Evolutionary conservation across 1,140 invertebrate species (phyloP), one percentile per base, ranked within the genome.

Genomic region (Bradynema listronoti): DNA sequence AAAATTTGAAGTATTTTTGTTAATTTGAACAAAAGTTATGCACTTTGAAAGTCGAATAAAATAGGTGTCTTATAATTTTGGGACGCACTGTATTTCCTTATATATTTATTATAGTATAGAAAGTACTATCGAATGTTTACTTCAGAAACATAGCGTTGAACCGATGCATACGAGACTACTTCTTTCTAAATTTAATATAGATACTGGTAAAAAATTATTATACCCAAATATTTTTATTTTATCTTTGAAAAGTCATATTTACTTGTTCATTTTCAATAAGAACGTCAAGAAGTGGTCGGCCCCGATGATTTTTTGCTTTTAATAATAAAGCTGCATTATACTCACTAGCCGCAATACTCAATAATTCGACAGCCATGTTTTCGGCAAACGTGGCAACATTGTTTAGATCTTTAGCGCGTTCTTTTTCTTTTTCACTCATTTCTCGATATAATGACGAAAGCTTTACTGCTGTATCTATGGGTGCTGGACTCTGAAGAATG

Each of bases 261-360:
- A 97, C 97, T 77, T 96, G 92, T 79, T 97, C 91, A 77, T 93
- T 92, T 80, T 99, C 93, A 65, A 98, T 97, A 5, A 98, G 83
- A 0, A 98, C 90, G 78, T 98, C 94, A 36, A 98, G 81, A 80
- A 98, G 93, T 74, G 92, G 90, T 34, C 90, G 86, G 68, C 91
- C 92, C 60, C 89, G 81, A 41, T 89, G 84, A 77, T 95, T 91
- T 50, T 88, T 88, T 47, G 91, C 89, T 39, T 89, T 89, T 27
- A 95, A 81, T 43, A 95, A 87, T 66, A 88, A 84, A 0, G 90
- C 90, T 1, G 92, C 89, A 25, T 90, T 93, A 79, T 94, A 90
- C 0, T 88, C 86, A 22, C 88, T 90, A 4, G 92, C 89, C 0
- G 92, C 90, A 57, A 98, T 83, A 2, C 92, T 89, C 39, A 96